These are phyloP conservation scores for Ips typographus DNA, from an alignment of 1,140 invertebrate genomes.

Conservation along the genomic window DNA sequence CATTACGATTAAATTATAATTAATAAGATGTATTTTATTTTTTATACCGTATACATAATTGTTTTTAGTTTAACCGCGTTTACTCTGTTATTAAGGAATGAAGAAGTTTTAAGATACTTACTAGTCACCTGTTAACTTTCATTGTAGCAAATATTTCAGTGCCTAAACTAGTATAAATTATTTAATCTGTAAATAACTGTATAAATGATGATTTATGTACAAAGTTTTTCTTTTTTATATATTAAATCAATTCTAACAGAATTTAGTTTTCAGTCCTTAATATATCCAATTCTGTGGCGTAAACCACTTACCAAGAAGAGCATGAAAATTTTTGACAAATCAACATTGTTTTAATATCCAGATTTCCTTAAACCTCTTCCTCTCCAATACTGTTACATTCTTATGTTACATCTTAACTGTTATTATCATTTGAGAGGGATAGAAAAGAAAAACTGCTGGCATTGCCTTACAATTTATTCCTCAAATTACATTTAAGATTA, in stretches of 20 bases:
- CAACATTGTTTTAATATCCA: too few species aligned
- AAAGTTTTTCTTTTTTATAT: neutral
- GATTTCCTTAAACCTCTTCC: too few species aligned
- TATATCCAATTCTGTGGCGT: too few species aligned
- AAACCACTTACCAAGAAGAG: too few species aligned
- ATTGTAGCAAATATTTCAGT: conserved; percentile 35
- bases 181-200: conserved; percentile 26
- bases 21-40: conserved; percentile 19
- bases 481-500: too few species aligned
- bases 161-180: conserved; percentile 38
- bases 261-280: too few species aligned
- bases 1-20: conserved; percentile 7
- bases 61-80: conserved; percentile 19
- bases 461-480: too few species aligned
- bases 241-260: neutral
- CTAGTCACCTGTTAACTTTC: conserved; percentile 36
- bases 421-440: too few species aligned
- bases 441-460: too few species aligned
- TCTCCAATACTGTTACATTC: too few species aligned
- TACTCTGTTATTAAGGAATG: conserved; percentile 2
- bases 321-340: too few species aligned
- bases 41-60: conserved; percentile 15
- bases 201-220: conserved; percentile 2
- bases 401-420: too few species aligned
- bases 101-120: conserved; percentile 31